Conservation (phyloP, 2,888 invertebrate species). For the Epinotia bilunana region DNA sequence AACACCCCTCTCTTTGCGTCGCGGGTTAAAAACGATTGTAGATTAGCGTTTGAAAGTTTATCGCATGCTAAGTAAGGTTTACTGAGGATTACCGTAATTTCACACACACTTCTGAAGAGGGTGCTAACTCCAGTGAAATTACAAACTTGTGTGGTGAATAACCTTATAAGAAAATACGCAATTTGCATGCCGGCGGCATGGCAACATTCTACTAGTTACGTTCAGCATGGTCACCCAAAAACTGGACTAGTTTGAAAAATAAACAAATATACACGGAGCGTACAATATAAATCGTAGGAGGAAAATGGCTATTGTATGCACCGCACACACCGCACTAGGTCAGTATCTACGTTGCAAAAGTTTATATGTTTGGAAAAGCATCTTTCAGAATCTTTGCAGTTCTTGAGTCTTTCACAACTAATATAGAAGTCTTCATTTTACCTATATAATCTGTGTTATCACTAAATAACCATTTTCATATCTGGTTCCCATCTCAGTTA, state of each 20-base stretch:
- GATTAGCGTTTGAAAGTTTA: conserved; percentile 29
- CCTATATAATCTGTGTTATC: no score
- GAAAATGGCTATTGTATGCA: not conserved
- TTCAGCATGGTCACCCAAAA: no score
- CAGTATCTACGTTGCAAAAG: not conserved
- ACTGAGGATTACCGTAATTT: conserved; percentile 25
- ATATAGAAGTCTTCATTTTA: not conserved
- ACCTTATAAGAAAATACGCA: conserved; percentile 27
- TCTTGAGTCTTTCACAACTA: not conserved
- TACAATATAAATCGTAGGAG: not conserved
- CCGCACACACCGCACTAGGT: no score
- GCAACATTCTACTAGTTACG: no score
- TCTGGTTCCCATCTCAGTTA: not conserved
- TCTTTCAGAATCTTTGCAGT: not conserved
- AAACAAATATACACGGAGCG: not conserved
- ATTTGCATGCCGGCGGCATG: conserved; percentile 39
- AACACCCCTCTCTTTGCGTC: no score
- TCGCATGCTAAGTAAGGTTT: conserved; percentile 19
- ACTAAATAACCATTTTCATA: no score
- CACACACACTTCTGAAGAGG: conserved; percentile 25
- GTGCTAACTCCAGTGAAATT: conserved; percentile 30
- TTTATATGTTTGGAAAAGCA: not conserved
- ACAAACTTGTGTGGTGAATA: conserved; percentile 39
- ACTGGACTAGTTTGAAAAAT: conserved; percentile 6
- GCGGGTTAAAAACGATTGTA: conserved; percentile 15